Evolutionary conservation across 2,113 vertebrate species (phyloP).

Genomic region (Ctenodactylus gundi): DNA sequence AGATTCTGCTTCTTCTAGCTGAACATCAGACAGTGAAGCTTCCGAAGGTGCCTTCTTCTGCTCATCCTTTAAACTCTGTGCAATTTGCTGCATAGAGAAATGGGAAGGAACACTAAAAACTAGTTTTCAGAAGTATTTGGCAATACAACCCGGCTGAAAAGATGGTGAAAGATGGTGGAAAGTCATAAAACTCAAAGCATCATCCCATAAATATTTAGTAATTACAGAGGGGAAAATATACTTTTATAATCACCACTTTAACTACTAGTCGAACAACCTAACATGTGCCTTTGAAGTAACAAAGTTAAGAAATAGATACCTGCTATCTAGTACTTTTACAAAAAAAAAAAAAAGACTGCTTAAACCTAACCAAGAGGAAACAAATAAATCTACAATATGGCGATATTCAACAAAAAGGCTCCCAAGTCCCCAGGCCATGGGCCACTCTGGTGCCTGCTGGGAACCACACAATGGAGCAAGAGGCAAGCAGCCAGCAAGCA

Average conservation of each 20-base stretch:
- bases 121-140: neutral
- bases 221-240: neutral
- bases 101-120: neutral
- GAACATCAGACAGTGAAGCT: constrained; percentile 91
- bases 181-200: neutral
- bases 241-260: neutral
- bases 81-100: constrained; percentile 90
- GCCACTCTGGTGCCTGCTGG: no score
- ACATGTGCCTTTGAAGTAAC: neutral
- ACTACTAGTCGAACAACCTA: neutral
- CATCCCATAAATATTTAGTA: neutral
- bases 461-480: no score
- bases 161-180: neutral
- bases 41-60: constrained; percentile 90
- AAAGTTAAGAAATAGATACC: neutral
- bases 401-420: neutral
- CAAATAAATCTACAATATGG: neutral
- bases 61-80: constrained; percentile 97
- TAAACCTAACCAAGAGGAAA: neutral
- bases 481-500: no score
- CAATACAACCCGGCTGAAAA: neutral
- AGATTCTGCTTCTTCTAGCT: constrained; percentile 88
- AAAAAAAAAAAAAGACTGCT: neutral
- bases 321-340: neutral
- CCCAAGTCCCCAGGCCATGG: no score